Evolutionary conservation across 2,888 invertebrate species (phyloP), one percentile per base, ranked within the genome.

Genomic region (Gerosis bhagava): DNA sequence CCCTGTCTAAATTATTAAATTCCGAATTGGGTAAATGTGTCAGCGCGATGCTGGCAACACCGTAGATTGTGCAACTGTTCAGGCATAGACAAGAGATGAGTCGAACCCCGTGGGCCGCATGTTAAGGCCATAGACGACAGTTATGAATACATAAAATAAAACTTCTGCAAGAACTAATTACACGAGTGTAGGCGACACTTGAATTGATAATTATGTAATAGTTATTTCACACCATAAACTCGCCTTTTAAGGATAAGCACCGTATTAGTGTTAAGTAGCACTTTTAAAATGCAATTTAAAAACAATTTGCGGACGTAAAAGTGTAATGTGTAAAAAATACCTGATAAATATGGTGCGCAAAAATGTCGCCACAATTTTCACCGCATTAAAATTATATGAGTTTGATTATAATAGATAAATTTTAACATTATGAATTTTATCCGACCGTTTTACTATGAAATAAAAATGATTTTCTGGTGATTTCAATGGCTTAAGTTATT

Each of bases 121-220:
- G 73, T 73, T 80, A 77, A 86, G 84, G 83, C 67, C 76, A 63
- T 53, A 67, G 64, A 72, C 76, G 79, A 83, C 80, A 81, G 78
- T 71, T 79, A 77, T 71, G 72, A 77, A 82, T 78, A 73, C 67
- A 62, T 59, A 63, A 70, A 69, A 58, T n/a, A n/a, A 19, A 56
- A 67, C 65, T 57, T 65, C 68, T 63, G 62, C 61, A 62, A 68
- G 61, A 63, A 73, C 73, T 73, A 73, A 74, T 73, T 77, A 70
- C n/a, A n/a, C 60, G 60, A 50, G 57, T 53, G 63, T 66, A 59
- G 70, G 65, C 54, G 66, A 62, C 52, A 44, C 52, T 58, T 65
- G 63, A 53, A 64, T 56, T 58, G 52, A 52, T 51, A 55, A 34
- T 42, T 42, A 11, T 44, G 45, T 50, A 52, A 50, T 49, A 32